A percentile compares a stretch with the other conserved stretches of the same genome.
phyloP scores from a whole-genome alignment of 1,140 invertebrate genomes.

The Bombus difficillimus region DNA sequence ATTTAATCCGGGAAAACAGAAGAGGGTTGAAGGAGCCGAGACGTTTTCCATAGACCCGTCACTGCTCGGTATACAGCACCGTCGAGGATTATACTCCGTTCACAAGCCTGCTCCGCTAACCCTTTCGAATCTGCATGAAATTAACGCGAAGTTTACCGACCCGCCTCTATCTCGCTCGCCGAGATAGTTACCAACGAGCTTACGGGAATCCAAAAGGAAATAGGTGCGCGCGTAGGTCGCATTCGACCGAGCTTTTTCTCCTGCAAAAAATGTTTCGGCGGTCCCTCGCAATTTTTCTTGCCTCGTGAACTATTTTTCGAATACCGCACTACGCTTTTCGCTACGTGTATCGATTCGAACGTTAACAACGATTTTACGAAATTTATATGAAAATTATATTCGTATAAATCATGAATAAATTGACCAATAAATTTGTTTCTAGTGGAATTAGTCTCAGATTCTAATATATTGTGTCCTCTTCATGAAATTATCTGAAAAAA shows the following conservation, averaged over 20 bases:
- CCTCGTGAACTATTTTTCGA: neutral
- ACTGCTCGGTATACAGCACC: slow-evolving; percentile 43
- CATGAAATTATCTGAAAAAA: too few relatives aligned
- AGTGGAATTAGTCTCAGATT: too few relatives aligned
- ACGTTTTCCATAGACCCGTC: slow-evolving; percentile 27
- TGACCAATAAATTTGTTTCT: neutral
- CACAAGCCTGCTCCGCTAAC: slow-evolving; percentile 50
- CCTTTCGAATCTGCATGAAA: slow-evolving; percentile 69
- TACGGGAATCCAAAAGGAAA: slow-evolving; percentile 11
- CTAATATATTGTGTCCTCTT: too few relatives aligned
- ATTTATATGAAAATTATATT: neutral
- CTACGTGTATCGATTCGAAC: neutral
- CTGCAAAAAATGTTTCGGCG: neutral
- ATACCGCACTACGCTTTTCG: neutral
- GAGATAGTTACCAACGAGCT: slow-evolving; percentile 56
- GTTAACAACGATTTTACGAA: neutral
- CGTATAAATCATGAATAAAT: neutral
- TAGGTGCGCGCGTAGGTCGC: neutral
- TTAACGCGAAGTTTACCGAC: slow-evolving; percentile 66
- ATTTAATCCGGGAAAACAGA: slow-evolving; percentile 31
- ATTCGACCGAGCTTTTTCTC: neutral
- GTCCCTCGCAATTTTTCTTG: neutral
- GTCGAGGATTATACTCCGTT: slow-evolving; percentile 57
- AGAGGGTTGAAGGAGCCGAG: slow-evolving; percentile 7
- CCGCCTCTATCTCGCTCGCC: slow-evolving; percentile 27